phyloP scores from a whole-genome alignment of 2,113 vertebrate genomes.

The Centropristis striata region DNA sequence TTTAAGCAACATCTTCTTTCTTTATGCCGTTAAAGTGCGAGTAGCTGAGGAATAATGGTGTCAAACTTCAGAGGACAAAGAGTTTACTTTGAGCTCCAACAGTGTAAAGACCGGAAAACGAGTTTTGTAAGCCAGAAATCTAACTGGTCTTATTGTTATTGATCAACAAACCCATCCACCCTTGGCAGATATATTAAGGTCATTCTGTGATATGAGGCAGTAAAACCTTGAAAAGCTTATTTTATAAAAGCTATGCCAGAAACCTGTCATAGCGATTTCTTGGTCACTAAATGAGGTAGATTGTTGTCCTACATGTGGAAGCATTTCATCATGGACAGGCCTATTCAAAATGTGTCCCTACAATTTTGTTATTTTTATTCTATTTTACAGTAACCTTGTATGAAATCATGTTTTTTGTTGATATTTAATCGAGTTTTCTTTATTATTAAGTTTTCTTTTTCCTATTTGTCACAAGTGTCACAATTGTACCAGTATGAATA shows the following conservation, averaged over 20 bases:
- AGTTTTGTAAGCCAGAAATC: constrained; percentile 52
- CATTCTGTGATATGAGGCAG: constrained; percentile 36
- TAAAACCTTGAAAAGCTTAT: constrained; percentile 53
- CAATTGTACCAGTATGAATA: not conserved
- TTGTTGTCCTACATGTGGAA: not conserved
- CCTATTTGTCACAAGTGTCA: not conserved
- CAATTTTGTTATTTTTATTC: not conserved
- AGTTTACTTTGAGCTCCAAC: constrained; percentile 20
- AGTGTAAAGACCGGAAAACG: constrained; percentile 26
- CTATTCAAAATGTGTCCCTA: not conserved
- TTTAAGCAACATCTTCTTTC: not conserved
- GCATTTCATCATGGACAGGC: not conserved
- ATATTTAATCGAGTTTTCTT: not conserved
- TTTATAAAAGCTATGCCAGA: constrained; percentile 32
- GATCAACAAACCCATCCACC: constrained; percentile 40
- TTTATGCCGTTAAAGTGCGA: not conserved
- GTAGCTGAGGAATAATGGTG: not conserved
- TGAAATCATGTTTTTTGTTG: not conserved
- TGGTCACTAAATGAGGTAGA: constrained; percentile 7
- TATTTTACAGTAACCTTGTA: not conserved
- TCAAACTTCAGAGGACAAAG: constrained; percentile 3
- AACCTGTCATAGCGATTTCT: constrained; percentile 26
- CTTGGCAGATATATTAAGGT: constrained; percentile 47
- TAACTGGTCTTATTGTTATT: constrained; percentile 49
- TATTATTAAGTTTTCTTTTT: not conserved